Percentiles rank a stretch among this genome's conserved stretches.
phyloP scores from a whole-genome alignment of 2,797 vertebrate species.

The Muscicapa comitata region DNA sequence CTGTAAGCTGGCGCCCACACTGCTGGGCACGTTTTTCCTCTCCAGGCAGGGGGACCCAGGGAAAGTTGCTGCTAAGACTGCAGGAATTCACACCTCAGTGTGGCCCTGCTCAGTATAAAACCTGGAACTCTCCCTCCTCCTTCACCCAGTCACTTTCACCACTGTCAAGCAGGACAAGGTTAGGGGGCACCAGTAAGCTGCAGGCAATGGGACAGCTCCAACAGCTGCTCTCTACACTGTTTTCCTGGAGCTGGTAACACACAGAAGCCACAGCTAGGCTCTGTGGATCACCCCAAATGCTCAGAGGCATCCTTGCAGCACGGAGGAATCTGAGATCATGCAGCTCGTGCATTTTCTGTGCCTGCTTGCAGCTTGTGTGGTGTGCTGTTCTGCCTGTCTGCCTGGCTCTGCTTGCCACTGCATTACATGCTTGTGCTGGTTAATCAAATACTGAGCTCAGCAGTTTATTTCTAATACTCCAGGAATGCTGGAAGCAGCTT shows the following conservation, averaged over 20 bases:
- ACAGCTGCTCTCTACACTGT: not conserved
- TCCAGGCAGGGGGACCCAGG: not conserved
- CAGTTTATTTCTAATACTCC: not conserved
- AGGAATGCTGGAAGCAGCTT: conserved; percentile 15
- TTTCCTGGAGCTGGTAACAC: not conserved
- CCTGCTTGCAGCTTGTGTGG: not conserved
- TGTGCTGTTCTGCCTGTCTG: not conserved
- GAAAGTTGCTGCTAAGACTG: not conserved
- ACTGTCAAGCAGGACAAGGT: rapidly evolving
- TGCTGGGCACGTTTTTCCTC: not conserved
- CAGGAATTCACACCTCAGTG: not conserved
- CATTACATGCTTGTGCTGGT: not conserved
- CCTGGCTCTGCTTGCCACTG: not conserved
- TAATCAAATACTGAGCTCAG: not conserved
- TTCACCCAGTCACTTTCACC: not conserved
- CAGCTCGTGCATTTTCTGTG: not conserved
- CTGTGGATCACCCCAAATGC: not conserved
- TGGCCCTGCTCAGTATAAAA: not conserved
- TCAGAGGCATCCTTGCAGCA: not conserved
- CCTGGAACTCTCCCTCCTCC: not conserved
- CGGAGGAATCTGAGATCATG: rapidly evolving
- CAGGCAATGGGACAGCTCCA: not conserved
- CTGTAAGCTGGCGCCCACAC: not conserved
- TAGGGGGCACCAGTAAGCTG: not conserved
- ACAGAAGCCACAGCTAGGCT: not conserved